These are phyloP conservation scores for Sitta carolinensis DNA, from an alignment of 2,797 vertebrate species.

Conservation along the genomic window DNA sequence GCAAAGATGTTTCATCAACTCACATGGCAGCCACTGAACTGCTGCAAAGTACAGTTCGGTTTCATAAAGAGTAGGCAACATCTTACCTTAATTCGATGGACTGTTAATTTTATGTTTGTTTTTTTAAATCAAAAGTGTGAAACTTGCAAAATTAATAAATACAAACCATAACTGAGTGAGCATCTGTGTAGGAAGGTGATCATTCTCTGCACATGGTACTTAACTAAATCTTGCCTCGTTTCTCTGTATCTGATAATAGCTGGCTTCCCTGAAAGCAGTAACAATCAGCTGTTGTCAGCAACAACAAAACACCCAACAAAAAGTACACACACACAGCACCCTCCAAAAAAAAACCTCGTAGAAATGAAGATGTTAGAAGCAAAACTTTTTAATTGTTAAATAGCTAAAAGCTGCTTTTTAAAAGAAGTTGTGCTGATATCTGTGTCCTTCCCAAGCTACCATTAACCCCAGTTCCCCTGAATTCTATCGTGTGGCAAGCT, in stretches of 20 bases:
- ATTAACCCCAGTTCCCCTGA: not conserved
- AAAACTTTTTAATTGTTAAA: not conserved
- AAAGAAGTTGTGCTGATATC: not conserved
- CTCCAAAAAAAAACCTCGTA: rapidly evolving
- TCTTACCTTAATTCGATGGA: not conserved
- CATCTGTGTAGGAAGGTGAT: not conserved
- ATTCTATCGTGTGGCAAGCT: not conserved
- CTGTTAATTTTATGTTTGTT: not conserved
- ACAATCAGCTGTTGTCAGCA: not conserved
- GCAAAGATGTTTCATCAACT: not conserved
- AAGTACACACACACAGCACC: too few relatives aligned
- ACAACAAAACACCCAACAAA: not conserved
- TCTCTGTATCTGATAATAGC: not conserved
- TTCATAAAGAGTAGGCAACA: not conserved
- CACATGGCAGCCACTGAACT: not conserved
- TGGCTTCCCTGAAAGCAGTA: not conserved
- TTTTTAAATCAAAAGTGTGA: not conserved
- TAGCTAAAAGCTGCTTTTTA: not conserved
- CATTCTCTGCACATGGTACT: not conserved
- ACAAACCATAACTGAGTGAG: not conserved
- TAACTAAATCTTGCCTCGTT: not conserved
- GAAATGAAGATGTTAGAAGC: not conserved
- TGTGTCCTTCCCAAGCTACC: not conserved
- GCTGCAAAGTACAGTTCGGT: not conserved
- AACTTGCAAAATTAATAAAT: not conserved